phyloP scores from a whole-genome alignment of 1,140 invertebrate species.

The Bombus vancouverensis region DNA sequence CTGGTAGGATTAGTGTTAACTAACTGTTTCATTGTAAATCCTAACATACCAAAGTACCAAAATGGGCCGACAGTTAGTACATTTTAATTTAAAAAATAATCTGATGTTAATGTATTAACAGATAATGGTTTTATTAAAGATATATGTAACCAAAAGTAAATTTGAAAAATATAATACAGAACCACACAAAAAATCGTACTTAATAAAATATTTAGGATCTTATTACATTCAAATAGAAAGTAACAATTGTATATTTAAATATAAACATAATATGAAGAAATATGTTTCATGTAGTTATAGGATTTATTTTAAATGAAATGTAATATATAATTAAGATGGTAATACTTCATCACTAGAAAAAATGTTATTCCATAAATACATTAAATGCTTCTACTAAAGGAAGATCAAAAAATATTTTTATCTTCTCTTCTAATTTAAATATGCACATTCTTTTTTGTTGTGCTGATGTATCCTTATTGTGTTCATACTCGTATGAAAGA shows the following conservation, averaged over 20 bases:
- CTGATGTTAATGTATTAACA: neutral
- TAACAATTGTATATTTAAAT: neutral
- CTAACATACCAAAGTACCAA: no score
- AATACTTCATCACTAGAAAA: neutral
- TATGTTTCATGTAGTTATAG: neutral
- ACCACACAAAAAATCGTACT: neutral
- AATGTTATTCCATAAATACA: slow-evolving; percentile 36
- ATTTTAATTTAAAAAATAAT: no score
- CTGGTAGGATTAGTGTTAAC: no score
- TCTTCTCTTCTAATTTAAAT: slow-evolving; percentile 17
- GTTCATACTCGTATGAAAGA: slow-evolving; percentile 14
- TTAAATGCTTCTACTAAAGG: slow-evolving; percentile 25
- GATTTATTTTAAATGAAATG: neutral
- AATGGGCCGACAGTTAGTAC: no score
- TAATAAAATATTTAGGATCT: neutral
- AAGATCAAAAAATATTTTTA: slow-evolving; percentile 32
- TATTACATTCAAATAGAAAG: neutral
- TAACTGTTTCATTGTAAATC: no score
- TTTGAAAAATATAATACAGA: neutral
- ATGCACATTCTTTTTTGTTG: neutral
- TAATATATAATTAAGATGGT: neutral
- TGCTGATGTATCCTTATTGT: neutral
- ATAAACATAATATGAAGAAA: neutral
- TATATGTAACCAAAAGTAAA: neutral
- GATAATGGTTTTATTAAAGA: neutral